Evolutionary conservation across 2,113 vertebrate species (phyloP), one percentile per base, ranked within the genome.

Genomic region (Capra hircus): DNA sequence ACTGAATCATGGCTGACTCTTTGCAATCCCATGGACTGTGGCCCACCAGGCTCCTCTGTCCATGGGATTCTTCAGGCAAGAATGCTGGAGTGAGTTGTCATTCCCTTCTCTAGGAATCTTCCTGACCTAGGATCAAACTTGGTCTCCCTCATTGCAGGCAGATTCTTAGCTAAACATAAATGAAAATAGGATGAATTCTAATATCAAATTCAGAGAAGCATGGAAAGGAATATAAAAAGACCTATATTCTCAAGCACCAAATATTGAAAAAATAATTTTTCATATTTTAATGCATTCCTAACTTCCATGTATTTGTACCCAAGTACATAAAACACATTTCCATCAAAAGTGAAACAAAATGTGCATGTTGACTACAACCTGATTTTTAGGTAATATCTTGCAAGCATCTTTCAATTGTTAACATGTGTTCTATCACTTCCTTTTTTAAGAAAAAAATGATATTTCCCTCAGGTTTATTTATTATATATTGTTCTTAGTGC

Each of bases 211-310:
- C 45, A 64, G 45, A 36, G 43, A 55, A 88, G 36, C 23, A n/a
- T 25, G 43, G 19, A 84, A 3, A 57, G 45, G 33, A 93, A 55
- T 90, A 64, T 67, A 60, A 88, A 59, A 64, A 12, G 53, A 16
- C 5, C 15, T 25, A 25, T 33, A 53, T 91, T 90, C 83, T 80
- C 12, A 92, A 92, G 48, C 53, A 82, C 9, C 40, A 87, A 59
- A 82, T 71, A 43, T 6, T 11, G n/a, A n/a, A 87, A 45, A 89
- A n/a, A 7, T n/a, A 94, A 15, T 52, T 40, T 10, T 43, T 86
- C 14, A 5, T 36, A 89, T 95, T 94, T 88, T 59, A 85, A 82
- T 89, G 48, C 25, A 94, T 94, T 77, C 23, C 25, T 59, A 59
- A 59, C 16, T 53, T 36, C 27, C 48, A 33, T 81, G 36, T 59